These are phyloP conservation scores for Camptogramma bilineatum DNA, from an alignment of 2,888 invertebrate genomes.

Conservation along the genomic window DNA sequence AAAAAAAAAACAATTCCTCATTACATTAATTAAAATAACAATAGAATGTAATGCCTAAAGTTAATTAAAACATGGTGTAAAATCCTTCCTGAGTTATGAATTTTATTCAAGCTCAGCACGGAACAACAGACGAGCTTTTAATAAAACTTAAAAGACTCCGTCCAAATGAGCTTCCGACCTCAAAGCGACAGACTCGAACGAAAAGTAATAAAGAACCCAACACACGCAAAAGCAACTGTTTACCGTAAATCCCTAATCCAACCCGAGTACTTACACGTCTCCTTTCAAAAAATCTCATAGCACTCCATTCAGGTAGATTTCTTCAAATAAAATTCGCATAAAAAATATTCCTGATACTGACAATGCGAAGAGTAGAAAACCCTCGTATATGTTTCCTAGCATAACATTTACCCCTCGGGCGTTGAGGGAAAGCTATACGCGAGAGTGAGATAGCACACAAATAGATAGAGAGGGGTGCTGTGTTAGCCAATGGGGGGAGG, in stretches of 20 bases:
- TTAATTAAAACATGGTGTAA: background rate
- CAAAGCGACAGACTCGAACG: constrained; percentile 45
- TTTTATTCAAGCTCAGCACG: background rate
- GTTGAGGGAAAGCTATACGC: constrained; percentile 79
- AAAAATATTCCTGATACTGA: constrained; percentile 79
- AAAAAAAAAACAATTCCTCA: too few relatives aligned
- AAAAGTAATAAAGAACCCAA: constrained; percentile 56
- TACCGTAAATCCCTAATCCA: constrained; percentile 71
- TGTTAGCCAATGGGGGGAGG: constrained; percentile 64
- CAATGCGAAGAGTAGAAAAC: constrained; percentile 80
- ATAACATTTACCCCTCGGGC: constrained; percentile 86
- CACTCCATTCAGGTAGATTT: constrained; percentile 82
- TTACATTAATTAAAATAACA: background rate
- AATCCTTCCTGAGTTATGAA: background rate
- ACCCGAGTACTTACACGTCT: constrained; percentile 57
- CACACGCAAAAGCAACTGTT: constrained; percentile 65
- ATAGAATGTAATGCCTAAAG: background rate
- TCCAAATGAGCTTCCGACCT: constrained; percentile 40
- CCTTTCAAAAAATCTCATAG: constrained; percentile 75
- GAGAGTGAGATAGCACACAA: constrained; percentile 54
- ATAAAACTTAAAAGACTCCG: constrained; percentile 26
- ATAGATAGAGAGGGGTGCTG: constrained; percentile 55
- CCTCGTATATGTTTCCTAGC: constrained; percentile 85
- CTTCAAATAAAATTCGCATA: constrained; percentile 79
- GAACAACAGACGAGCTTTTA: constrained; percentile 6